A percentile compares a stretch with the other conserved stretches of the same genome.
phyloP scores from a whole-genome alignment of 2,797 vertebrate species.

The Tangara arthus region DNA sequence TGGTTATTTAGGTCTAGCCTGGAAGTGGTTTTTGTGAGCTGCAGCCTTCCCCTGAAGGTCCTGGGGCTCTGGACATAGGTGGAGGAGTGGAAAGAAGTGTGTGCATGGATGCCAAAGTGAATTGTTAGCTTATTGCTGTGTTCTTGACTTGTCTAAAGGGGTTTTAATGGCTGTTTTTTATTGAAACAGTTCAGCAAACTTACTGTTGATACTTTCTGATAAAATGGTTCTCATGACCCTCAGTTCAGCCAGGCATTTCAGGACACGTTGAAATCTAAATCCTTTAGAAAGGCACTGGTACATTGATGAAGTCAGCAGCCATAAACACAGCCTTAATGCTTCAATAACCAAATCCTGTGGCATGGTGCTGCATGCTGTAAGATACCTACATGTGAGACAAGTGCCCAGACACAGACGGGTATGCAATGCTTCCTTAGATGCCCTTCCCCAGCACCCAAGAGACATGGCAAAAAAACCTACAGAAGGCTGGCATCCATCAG shows the following conservation, averaged over 20 bases:
- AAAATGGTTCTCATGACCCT: neutral
- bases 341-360: neutral
- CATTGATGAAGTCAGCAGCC: neutral
- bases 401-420: neutral
- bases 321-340: neutral
- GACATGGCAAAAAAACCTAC: neutral
- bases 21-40: neutral
- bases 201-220: neutral
- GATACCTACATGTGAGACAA: neutral
- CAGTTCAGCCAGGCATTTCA: neutral
- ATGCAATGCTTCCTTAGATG: neutral
- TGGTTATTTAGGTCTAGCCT: neutral
- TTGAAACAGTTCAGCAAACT: neutral
- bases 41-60: neutral
- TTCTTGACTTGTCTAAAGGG: neutral
- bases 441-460: neutral
- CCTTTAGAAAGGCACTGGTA: neutral
- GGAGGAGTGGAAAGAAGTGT: neutral
- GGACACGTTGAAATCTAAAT: neutral
- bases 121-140: fast-evolving
- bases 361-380: fast-evolving
- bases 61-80: neutral
- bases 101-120: neutral
- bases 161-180: neutral
- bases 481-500: neutral